Evolutionary conservation across 2,888 invertebrate genomes (phyloP).

Genomic region (Phorcus lineatus): DNA sequence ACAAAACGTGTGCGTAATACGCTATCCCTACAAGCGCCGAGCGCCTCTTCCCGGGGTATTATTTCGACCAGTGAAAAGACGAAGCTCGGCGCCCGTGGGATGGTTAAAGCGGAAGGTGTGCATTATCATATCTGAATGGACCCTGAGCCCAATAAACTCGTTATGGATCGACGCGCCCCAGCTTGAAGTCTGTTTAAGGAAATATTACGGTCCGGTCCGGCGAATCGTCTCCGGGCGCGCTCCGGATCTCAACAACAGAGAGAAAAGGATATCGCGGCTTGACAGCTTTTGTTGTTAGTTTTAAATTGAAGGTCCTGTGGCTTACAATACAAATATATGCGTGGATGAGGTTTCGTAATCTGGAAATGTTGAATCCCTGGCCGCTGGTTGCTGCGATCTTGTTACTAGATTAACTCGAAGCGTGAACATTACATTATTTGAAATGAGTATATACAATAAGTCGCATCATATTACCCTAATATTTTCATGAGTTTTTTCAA

Average conservation of each 20-base stretch:
- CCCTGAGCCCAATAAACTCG: background rate
- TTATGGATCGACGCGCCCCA: background rate
- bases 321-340: slow-evolving; percentile 8
- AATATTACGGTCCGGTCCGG: background rate
- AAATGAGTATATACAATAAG: no score
- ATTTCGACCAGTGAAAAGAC: background rate
- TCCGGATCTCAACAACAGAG: background rate
- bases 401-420: no score
- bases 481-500: no score
- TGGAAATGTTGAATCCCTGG: no score
- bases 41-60: background rate
- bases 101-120: background rate
- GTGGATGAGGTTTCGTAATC: background rate
- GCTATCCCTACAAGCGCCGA: background rate
- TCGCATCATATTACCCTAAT: no score
- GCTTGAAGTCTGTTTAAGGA: background rate
- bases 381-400: no score
- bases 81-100: background rate
- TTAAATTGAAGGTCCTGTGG: background rate
- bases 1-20: slow-evolving; percentile 12
- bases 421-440: no score
- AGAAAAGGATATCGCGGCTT: background rate
- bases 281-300: slow-evolving; percentile 14
- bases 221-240: slow-evolving; percentile 2
- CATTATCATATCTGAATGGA: slow-evolving; percentile 15